phyloP scores from a whole-genome alignment of 1,140 invertebrate species.

The Cephus cinctus region DNA sequence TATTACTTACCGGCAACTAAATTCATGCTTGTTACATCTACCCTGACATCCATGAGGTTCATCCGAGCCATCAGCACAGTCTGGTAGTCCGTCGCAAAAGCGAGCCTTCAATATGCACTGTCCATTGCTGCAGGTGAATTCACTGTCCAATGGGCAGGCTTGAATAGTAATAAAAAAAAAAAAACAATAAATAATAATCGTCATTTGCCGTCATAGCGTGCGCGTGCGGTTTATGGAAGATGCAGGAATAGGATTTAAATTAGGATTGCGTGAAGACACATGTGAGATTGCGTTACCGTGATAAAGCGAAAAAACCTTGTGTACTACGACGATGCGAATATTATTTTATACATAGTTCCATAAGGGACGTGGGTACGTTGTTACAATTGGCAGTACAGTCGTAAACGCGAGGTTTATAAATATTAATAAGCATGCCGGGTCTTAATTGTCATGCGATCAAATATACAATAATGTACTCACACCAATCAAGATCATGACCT shows the following conservation, averaged over 20 bases:
- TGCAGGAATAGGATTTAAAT: too few species aligned
- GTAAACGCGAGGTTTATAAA: too few species aligned
- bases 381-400: too few species aligned
- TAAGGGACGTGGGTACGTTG: too few species aligned
- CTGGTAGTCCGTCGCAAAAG: constrained; percentile 65
- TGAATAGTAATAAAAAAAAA: constrained; percentile 19
- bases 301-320: not conserved
- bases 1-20: constrained; percentile 55
- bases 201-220: too few species aligned
- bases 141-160: constrained; percentile 52
- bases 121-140: constrained; percentile 63
- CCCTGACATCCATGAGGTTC: constrained; percentile 64
- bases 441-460: too few species aligned
- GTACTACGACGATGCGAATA: not conserved
- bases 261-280: too few species aligned
- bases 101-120: constrained; percentile 61
- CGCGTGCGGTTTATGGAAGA: too few species aligned
- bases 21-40: constrained; percentile 58
- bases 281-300: too few species aligned
- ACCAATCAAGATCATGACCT: constrained; percentile 46
- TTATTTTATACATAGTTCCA: too few species aligned
- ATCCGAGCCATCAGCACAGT: constrained; percentile 69
- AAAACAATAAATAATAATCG: not conserved
- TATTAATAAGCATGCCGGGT: too few species aligned
- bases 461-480: constrained; percentile 42